Evolutionary conservation across 2,113 vertebrate genomes (phyloP), one percentile per base, ranked within the genome.

Genomic region (Columba livia): DNA sequence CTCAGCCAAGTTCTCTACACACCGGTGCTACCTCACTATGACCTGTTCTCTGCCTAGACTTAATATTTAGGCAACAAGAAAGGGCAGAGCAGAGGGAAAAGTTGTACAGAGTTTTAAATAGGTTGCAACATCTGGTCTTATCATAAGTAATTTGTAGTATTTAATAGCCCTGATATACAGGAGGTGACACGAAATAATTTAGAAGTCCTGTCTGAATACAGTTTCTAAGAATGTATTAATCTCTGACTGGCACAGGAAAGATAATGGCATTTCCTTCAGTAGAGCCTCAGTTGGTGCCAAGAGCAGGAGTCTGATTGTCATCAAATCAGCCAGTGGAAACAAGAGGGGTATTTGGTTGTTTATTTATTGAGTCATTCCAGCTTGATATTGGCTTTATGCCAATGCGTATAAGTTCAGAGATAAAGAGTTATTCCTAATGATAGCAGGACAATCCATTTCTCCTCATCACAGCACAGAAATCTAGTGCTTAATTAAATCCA

Each of bases 191-290:
- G 80, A 96, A 96, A 91, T 94, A 89, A 87, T 95, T 94, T 93
- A 95, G 93, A 94, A 96, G 94, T 57, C 87, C 78, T 95, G 93
- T 73, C 95, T 97, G 96, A 94, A 94, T 94, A 95, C 87, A 96
- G 23, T 96, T 95, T 94, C 94, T 94, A 94, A 92, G 93, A 95
- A 96, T 89, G 89, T 94, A 97, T 95, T 95, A 94, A 95, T 97
- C 94, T 97, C 93, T 92, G 91, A 93, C 93, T 97, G 96, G 94
- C 96, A 97, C 58, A 0, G 78, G 90, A 4, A 90, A 94, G 93
- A 95, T 96, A 96, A 97, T 96, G 96, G 93, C 93, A 96, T 96
- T 97, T 95, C 93, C 95, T 96, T 88, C 83, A 57, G 96, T 1
- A 64, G 88, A 92, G 70, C 36, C 73, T 78, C 47, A 3, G 10